Base-by-base conservation (phyloP, 2,797 vertebrate species). In the Arrhamphus sclerolepis region DNA sequence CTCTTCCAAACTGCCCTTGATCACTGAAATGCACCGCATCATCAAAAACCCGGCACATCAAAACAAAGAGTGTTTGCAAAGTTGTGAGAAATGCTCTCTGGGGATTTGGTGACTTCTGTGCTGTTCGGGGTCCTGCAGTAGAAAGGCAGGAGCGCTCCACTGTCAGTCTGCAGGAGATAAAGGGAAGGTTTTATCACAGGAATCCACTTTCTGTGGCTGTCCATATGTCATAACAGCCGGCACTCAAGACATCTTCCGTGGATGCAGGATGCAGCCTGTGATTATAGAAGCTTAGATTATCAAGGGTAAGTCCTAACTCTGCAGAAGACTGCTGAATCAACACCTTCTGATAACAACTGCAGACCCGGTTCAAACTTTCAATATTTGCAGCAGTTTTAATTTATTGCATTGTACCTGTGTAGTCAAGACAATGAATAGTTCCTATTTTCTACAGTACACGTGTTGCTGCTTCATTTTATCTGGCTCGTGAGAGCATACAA, bases 11-110 rank as follows among this genome's bases (percentile, higher is more conserved):
- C 84, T 79, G 86, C 77, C 87, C 87, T 92, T 90, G 86, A 89
- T 89, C 85, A 80, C 52, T 58, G 74, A 83, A 90, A 88, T 74
- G 58, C 72, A 80, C 82, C 46, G 80, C 81, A 78, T 91, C 89
- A 89, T 91, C 90, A 87, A 46, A 46, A 44, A 44, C 2, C 61
- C 75, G 72, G 77, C 84, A 87, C 87, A 89, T 91, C 87, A 87
- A 88, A 87, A 89, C 78, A 66, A 65, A 59, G 78, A 67, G 70
- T 82, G 86, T 88, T 88, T 80, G 80, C 82, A 87, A 89, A 90
- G 89, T 90, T 87, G 85, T 82, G 84, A 80, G 86, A 88, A 89
- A 90, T 53, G 77, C 82, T 90, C 85, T 85, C 87, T 22, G 65
- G 88, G 88, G 86, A 87, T 70, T 57, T 34, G 58, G 62, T 87